Base-by-base conservation (phyloP, 2,113 vertebrate genomes). In the Clupea harengus region DNA sequence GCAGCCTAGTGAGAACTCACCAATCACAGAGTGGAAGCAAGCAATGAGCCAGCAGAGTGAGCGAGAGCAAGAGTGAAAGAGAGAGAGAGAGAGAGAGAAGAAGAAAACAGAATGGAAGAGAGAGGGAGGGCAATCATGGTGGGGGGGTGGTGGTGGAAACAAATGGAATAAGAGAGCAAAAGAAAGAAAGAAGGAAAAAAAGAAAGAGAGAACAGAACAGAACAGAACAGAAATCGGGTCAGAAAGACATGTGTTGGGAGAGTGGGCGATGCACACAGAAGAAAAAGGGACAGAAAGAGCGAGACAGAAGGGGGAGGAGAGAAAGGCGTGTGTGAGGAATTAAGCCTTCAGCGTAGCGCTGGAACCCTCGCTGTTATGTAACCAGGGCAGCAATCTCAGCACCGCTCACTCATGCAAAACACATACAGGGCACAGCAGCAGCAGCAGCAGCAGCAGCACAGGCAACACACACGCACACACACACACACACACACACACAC, bases 1-100 rank as follows among this genome's bases (percentile, higher is more conserved):
- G 28, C 50, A 83, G 83, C 83, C 84, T 88, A 57, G 81, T 89
- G 75, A 39, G 39, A 96, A 99, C 97, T 99, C 97, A 99, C 98
- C 98, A 97, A 96, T 95, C 94, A 96, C 94, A 97, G 95, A 96
- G 97, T 96, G 95, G 97, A 94, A 97, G 96, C 95, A 97, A 97
- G 96, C 93, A 95, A 94, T 92, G 96, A 96, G 94, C 95, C 98
- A 96, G 96, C 96, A 95, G 95, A 95, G 93, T 88, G 83, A 10
- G 28, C 28, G 28, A 11, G 28, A 13, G 72, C 72, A 39, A 32
- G 11, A 78, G 72, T 95, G 92, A 95, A 95, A 92, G 91, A 95
- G 95, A 72, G 64, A 72, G 25, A 72, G 64, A 67, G 60, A 67
- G 5, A 67, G 92, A 95, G 94, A 93, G 95, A 94, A 95, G 93